A percentile compares a stretch with the other conserved stretches of the same genome.
Evolutionary conservation across 2,888 invertebrate genomes (phyloP).

Genomic region (Pimpla rufipes): DNA sequence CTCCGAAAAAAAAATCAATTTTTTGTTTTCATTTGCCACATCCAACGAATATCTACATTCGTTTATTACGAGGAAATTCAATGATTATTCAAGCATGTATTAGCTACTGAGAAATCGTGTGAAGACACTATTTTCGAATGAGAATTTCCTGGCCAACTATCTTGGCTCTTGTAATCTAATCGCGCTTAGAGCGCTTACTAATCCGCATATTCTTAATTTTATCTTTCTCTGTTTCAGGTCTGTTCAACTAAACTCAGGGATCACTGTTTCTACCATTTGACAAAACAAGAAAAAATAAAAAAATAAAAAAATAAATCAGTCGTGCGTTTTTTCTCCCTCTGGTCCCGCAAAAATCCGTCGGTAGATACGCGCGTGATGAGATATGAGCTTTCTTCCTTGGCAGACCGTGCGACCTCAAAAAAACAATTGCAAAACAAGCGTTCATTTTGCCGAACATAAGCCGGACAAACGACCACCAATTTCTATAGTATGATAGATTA

Average conservation of each 20-base stretch:
- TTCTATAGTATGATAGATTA: too few relatives aligned
- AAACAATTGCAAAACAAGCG: too few relatives aligned
- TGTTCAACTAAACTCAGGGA: slow-evolving; percentile 89
- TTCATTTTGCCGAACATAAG: too few relatives aligned
- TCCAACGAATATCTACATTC: slow-evolving; percentile 56
- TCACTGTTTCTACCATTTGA: slow-evolving; percentile 67
- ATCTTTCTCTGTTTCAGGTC: slow-evolving; percentile 88
- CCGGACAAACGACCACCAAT: too few relatives aligned
- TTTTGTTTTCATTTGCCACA: slow-evolving; percentile 36
- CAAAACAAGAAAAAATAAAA: slow-evolving; percentile 66
- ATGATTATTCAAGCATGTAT: slow-evolving; percentile 88
- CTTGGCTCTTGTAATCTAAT: background rate
- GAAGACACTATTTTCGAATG: slow-evolving; percentile 75
- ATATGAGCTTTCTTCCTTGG: slow-evolving; percentile 26
- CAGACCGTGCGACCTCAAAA: too few relatives aligned
- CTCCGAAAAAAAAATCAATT: background rate
- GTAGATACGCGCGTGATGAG: slow-evolving; percentile 10
- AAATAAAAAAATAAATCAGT: slow-evolving; percentile 46
- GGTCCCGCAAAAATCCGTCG: slow-evolving; percentile 57
- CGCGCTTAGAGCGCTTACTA: slow-evolving; percentile 46
- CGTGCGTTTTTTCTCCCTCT: slow-evolving; percentile 16
- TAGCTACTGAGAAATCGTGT: slow-evolving; percentile 86
- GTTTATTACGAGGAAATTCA: slow-evolving; percentile 75
- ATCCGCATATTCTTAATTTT: slow-evolving; percentile 77
- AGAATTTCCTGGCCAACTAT: slow-evolving; percentile 66